Base-by-base conservation (phyloP, 2,113 vertebrate genomes). In the Pelvicachromis taeniatus region DNA sequence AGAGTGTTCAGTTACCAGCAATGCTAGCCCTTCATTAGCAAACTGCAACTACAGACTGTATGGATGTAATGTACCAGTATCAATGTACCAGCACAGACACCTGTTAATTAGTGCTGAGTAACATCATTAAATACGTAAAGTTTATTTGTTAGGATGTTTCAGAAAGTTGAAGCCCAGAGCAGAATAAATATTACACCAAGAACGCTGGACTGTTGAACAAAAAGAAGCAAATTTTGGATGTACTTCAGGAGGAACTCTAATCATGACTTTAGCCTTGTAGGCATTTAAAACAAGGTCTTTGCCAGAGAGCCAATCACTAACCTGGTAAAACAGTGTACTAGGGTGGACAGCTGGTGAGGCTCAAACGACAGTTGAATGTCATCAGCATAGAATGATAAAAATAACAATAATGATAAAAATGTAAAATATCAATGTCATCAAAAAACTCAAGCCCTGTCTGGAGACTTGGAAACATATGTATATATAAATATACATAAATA, bases 191-290 rank as follows among this genome's bases (percentile, higher is more conserved):
- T 63, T 63, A 38, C 59, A 63, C 6, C 10, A 21, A 63, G 59
- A 38, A 63, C 17, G 38, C 17, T 56, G 54, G 54, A 7, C 54
- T 5, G 6, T 8, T 56, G 1, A 35, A 63, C 0, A 63, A 38
- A 21, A 63, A 63, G 59, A 63, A 63, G 10, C 10, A 63, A 63
- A 10, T 29, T n/a, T 42, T n/a, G 54, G 54, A 55, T 55, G 21
- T 55, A 26, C 11, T 55, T 55, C 21, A 55, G 54, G 6, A 55
- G 54, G 21, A 26, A 26, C 6, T 26, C 5, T 26, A 55, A 55
- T 0, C 53, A 13, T 2, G 0, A 55, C 53, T 23, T 55, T 55
- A 55, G 53, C 23, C 21, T 23, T 55, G 53, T 23, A 4, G 3
- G 21, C 11, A 55, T 55, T 55, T 55, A 7, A 7, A 55, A 55